Conservation (phyloP, 2,113 vertebrate genomes). For the Campylorhamphus procurvoides region DNA sequence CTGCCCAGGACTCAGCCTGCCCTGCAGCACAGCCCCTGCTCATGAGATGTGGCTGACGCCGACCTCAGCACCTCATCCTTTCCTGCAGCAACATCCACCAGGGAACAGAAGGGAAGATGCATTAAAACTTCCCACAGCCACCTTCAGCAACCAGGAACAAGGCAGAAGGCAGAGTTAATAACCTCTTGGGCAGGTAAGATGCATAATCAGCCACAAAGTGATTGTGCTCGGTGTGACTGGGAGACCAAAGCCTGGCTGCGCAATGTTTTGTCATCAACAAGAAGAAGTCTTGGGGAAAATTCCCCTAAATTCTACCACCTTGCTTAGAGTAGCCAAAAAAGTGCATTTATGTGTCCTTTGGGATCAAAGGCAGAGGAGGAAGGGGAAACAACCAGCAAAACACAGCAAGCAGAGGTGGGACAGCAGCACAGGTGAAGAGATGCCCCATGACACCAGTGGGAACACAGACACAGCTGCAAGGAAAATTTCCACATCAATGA, state of each 20-base stretch:
- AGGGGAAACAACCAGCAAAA: background rate
- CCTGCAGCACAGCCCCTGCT: conserved; percentile 1
- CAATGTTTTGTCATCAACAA: background rate
- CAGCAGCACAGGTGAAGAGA: background rate
- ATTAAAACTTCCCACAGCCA: conserved; percentile 49
- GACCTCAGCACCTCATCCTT: conserved; percentile 38
- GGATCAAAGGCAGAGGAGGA: background rate
- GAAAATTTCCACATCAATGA: background rate
- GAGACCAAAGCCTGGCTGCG: background rate
- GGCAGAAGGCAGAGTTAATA: conserved; percentile 40
- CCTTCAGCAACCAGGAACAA: conserved; percentile 40
- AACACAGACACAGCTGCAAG: background rate
- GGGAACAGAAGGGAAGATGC: conserved; percentile 28
- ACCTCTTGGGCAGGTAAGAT: conserved; percentile 18
- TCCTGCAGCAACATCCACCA: conserved; percentile 58
- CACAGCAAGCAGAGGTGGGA: background rate
- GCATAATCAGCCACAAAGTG: conserved; percentile 49
- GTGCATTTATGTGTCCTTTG: background rate
- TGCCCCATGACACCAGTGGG: accelerated
- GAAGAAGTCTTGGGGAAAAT: background rate
- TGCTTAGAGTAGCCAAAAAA: background rate
- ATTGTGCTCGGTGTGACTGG: background rate
- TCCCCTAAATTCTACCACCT: background rate
- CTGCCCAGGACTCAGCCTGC: conserved; percentile 34
- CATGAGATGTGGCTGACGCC: conserved; percentile 39